phyloP scores from a whole-genome alignment of 2,888 invertebrate genomes.

The Acanthosoma haemorrhoidale region DNA sequence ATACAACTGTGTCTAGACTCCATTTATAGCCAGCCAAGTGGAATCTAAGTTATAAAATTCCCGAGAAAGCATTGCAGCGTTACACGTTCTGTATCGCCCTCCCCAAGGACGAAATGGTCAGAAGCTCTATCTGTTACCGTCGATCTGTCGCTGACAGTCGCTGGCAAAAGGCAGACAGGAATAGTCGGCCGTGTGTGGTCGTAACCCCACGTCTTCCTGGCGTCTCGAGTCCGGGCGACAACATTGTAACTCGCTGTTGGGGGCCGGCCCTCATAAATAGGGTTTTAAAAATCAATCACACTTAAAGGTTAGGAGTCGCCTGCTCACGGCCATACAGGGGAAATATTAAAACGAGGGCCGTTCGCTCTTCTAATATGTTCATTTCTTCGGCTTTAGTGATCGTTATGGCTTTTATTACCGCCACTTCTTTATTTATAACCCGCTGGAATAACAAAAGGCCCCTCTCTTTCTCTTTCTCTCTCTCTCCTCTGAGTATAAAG shows the following conservation, averaged over 20 bases:
- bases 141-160: background rate
- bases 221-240: background rate
- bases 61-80: background rate
- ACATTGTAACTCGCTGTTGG: background rate
- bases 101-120: background rate
- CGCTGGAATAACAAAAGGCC: slow-evolving; percentile 33
- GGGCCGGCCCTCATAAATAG: background rate
- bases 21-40: background rate
- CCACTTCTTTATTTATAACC: slow-evolving; percentile 30
- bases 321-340: background rate
- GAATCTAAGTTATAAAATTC: slow-evolving; percentile 3
- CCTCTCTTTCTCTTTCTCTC: too few relatives aligned
- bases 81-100: background rate
- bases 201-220: background rate
- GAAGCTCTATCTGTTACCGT: background rate
- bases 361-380: slow-evolving; percentile 36
- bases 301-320: background rate
- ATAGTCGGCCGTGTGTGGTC: background rate
- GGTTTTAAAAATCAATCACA: slow-evolving; percentile 27
- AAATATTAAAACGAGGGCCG: slow-evolving; percentile 35
- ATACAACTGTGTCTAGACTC: background rate
- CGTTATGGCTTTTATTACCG: slow-evolving; percentile 36
- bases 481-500: slow-evolving; percentile 26
- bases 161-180: too few relatives aligned
- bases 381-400: slow-evolving; percentile 38